Evolutionary conservation across 2,797 vertebrate genomes (phyloP).

Genomic region (Leptoclinus maculatus): DNA sequence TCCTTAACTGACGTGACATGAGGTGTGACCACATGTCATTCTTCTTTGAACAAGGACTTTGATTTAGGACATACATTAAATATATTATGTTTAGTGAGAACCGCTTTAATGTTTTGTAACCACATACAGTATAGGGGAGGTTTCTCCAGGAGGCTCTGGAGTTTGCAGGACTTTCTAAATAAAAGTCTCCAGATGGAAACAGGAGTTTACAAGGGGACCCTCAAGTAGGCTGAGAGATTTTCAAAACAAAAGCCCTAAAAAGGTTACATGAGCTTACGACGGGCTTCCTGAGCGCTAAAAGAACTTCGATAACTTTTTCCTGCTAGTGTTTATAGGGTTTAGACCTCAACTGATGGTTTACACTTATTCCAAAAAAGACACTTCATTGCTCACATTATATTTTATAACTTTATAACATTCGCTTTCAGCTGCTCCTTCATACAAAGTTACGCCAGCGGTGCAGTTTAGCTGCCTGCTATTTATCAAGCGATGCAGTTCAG

Average conservation of each 20-base stretch:
- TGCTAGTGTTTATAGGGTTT: neutral
- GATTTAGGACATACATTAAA: neutral
- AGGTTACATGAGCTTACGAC: neutral
- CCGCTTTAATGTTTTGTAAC: neutral
- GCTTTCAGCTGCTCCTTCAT: neutral
- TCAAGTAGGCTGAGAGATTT: neutral
- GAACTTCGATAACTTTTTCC: neutral
- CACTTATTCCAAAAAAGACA: neutral
- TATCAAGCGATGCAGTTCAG: neutral
- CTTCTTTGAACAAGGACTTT: neutral
- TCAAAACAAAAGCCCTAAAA: neutral
- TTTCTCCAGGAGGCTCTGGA: neutral
- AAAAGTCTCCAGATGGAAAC: neutral
- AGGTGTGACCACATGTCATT: neutral
- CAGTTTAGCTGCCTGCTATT: conserved; percentile 2
- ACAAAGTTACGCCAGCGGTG: neutral
- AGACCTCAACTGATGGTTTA: neutral
- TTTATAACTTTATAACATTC: neutral
- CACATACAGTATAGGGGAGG: neutral
- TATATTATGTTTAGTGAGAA: neutral
- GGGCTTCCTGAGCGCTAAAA: neutral
- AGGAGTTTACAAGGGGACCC: neutral
- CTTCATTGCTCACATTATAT: neutral
- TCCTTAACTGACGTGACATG: neutral
- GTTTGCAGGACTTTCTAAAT: neutral